Evolutionary conservation across 2,888 invertebrate species (phyloP).

Genomic region (Noctuana brunneofusca): DNA sequence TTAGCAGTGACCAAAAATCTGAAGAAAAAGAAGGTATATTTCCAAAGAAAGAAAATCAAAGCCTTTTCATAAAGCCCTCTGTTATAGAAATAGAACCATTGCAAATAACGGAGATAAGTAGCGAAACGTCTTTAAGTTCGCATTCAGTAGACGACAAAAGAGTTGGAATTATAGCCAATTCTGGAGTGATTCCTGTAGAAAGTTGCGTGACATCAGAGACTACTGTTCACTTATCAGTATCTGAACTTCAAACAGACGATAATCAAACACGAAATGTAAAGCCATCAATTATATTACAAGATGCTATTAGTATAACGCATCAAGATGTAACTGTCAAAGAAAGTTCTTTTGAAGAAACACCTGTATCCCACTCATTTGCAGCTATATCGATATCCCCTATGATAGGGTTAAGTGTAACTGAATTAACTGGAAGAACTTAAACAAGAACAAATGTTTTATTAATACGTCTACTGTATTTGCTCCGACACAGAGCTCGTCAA

Average conservation of each 20-base stretch:
- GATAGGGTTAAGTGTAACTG: slow-evolving; percentile 84
- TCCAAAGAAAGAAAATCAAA: slow-evolving; percentile 53
- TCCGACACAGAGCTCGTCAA: slow-evolving; percentile 11
- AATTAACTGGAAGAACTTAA: no score
- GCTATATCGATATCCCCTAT: slow-evolving; percentile 83
- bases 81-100: slow-evolving; percentile 62
- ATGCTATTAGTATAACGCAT: slow-evolving; percentile 86
- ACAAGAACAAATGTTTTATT: slow-evolving; percentile 40
- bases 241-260: slow-evolving; percentile 65
- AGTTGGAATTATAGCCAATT: slow-evolving; percentile 52
- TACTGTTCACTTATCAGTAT: slow-evolving; percentile 73
- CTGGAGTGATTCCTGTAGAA: slow-evolving; percentile 61
- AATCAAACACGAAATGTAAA: slow-evolving; percentile 77
- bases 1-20: slow-evolving; percentile 62
- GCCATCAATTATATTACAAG: slow-evolving; percentile 82
- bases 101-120: slow-evolving; percentile 65
- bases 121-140: slow-evolving; percentile 53
- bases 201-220: slow-evolving; percentile 82
- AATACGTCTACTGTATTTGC: not conserved
- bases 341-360: slow-evolving; percentile 74
- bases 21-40: slow-evolving; percentile 66
- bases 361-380: slow-evolving; percentile 79
- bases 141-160: slow-evolving; percentile 48
- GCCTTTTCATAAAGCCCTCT: slow-evolving; percentile 54
- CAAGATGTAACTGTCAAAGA: slow-evolving; percentile 84